These are phyloP conservation scores for Aepyceros melampus DNA, from an alignment of 2,113 vertebrate genomes.

Conservation along the genomic window DNA sequence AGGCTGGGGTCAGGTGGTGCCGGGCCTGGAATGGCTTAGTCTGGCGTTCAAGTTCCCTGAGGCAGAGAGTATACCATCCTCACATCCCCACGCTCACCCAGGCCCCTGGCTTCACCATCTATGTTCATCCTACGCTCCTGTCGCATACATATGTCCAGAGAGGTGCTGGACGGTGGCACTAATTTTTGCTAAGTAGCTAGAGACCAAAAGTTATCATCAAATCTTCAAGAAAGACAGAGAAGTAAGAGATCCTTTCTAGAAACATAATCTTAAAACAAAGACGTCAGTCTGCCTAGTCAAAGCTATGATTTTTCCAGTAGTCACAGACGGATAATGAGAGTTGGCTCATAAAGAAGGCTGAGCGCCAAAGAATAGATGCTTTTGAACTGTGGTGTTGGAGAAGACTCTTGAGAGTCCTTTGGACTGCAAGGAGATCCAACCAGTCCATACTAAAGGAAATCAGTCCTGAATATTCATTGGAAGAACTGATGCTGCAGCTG, in stretches of 20 bases:
- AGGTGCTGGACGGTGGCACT: neutral
- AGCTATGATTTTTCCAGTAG: neutral
- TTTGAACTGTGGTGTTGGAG: neutral
- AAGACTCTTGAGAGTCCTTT: neutral
- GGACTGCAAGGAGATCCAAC: neutral
- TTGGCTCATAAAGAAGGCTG: neutral
- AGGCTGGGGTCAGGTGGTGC: neutral
- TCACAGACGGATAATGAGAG: neutral
- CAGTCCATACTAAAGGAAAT: neutral
- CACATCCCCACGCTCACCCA: neutral
- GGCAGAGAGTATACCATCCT: neutral
- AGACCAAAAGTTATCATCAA: neutral
- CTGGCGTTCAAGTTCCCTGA: neutral
- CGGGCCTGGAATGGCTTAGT: neutral
- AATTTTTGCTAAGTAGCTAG: neutral
- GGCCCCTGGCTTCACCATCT: neutral
- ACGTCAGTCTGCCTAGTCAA: neutral
- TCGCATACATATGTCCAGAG: neutral
- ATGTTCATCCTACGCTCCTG: neutral
- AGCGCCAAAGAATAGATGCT: neutral
- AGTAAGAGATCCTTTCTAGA: neutral
- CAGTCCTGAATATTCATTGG: neutral
- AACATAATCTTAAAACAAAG: neutral
- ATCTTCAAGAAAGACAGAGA: neutral
- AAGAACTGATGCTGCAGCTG: neutral